Evolutionary conservation across 2,797 vertebrate genomes (phyloP), one percentile per base, ranked within the genome.

Genomic region (Sebastes cheni): DNA sequence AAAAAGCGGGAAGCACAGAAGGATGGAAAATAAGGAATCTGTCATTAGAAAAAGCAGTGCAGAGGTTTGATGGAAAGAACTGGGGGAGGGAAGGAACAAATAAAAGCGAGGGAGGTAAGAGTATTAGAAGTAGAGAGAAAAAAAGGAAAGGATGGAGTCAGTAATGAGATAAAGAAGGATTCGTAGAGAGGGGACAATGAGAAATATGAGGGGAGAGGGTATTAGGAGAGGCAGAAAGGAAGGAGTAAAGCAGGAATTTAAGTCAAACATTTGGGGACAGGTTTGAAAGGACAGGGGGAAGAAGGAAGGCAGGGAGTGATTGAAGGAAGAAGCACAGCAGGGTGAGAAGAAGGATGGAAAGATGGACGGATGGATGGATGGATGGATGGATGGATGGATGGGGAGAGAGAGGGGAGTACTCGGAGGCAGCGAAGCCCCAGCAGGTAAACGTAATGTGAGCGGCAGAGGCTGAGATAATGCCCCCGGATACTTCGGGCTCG

Each of bases 381-480:
- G 54, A 55, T n/a, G n/a, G 29, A 34, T 12, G 11, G 34, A 34
- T 12, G 11, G 34, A 14, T 14, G 36, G 77, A 39, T 42, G 39
- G 14, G 12, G 29, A 50, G 22, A 3, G 25, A 34, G 42, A 46
- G 36, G 25, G 54, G 36, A 32, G 30, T 11, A 16, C 20, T 62
- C 1, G 1, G 67, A 56, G 76, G 73, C 20, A 55, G 82, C 9
- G 3, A 23, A 75, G 30, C 32, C 76, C 76, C 80, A 80, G 89
- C 86, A 85, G 86, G 90, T 80, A 12, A 25, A 77, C 58, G 36
- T 78, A 72, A 79, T 83, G 88, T 71, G 87, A 87, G 82, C 80
- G 72, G 81, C 81, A 25, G 76, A 83, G 77, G 72, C 71, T 75
- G 79, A 91, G 89, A 92, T 92, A 91, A 92, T 55, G 59, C 79